Percentiles rank a stretch among this genome's conserved stretches.
Evolutionary conservation across 2,888 invertebrate genomes (phyloP).

Genomic region (Heliothis peltigera): DNA sequence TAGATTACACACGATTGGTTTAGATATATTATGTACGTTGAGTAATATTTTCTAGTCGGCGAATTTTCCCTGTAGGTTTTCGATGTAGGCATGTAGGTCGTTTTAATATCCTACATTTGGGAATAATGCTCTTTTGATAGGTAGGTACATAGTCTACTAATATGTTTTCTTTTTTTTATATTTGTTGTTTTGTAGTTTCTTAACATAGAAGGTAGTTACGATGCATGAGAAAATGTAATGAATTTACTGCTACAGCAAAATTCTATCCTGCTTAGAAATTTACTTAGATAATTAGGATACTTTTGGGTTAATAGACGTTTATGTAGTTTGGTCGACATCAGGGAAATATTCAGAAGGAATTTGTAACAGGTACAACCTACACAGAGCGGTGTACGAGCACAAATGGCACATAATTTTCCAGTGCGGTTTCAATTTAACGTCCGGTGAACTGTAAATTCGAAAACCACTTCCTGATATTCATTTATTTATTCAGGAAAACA

Average conservation of each 20-base stretch:
- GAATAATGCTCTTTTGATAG: too few relatives aligned
- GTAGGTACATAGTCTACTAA: too few relatives aligned
- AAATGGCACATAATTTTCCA: conserved; percentile 17
- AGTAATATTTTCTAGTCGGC: not conserved
- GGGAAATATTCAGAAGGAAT: not conserved
- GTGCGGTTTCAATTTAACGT: conserved; percentile 38
- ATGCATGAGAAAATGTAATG: too few relatives aligned
- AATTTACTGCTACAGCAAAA: too few relatives aligned
- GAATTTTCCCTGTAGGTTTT: not conserved
- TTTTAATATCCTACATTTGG: too few relatives aligned
- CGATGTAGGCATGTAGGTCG: too few relatives aligned
- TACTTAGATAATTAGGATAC: too few relatives aligned
- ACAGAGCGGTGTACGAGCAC: conserved; percentile 13
- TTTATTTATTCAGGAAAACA: too few relatives aligned
- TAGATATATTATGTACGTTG: too few relatives aligned
- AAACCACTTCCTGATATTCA: conserved; percentile 38
- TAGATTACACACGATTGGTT: not conserved
- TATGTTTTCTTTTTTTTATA: too few relatives aligned
- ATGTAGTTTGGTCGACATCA: not conserved
- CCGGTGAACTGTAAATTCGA: conserved; percentile 18
- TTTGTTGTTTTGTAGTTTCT: too few relatives aligned
- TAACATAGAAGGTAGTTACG: too few relatives aligned
- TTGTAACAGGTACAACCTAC: conserved; percentile 2
- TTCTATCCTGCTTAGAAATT: not conserved
- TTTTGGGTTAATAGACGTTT: not conserved